A percentile compares a stretch with the other conserved stretches of the same genome.
These are phyloP conservation scores for Panzeria rudis DNA, from an alignment of 2,888 invertebrate species.

Conservation along the genomic window DNA sequence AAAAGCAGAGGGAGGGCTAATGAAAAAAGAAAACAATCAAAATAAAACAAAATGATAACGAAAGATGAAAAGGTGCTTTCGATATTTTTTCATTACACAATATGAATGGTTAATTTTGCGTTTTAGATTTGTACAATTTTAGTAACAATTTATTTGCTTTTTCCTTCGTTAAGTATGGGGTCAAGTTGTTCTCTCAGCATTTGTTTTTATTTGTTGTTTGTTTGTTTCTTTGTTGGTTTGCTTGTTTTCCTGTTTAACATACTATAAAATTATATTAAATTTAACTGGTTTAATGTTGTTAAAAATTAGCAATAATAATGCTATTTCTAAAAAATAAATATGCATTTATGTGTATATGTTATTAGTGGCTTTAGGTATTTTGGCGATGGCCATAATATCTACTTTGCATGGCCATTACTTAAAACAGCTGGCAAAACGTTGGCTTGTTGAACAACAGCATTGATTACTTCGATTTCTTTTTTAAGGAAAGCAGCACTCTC, in stretches of 20 bases:
- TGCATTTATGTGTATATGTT: not conserved
- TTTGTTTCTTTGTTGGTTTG: conserved; percentile 9
- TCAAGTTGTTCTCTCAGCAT: conserved; percentile 28
- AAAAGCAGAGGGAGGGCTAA: not conserved
- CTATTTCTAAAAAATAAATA: conserved; percentile 16
- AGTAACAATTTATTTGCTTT: not conserved
- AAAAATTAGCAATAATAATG: conserved; percentile 23
- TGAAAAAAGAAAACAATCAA: not conserved
- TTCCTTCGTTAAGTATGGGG: conserved; percentile 41
- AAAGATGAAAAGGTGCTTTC: not conserved
- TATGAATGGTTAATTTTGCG: conserved; percentile 17
- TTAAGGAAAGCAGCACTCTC: conserved; percentile 78
- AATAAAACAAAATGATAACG: not conserved
- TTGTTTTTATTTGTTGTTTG: not conserved
- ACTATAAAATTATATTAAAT: conserved; percentile 32
- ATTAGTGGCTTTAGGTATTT: conserved; percentile 35
- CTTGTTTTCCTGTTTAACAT: not conserved
- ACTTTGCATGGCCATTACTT: conserved; percentile 84
- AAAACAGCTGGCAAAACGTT: conserved; percentile 83
- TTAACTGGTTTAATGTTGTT: conserved; percentile 18
- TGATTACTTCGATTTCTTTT: conserved; percentile 83
- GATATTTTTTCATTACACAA: conserved; percentile 23
- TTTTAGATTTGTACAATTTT: conserved; percentile 6
- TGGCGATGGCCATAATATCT: conserved; percentile 73
- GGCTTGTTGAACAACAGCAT: conserved; percentile 83